phyloP scores from a whole-genome alignment of 2,888 invertebrate species.

The Adineta ricciae region DNA sequence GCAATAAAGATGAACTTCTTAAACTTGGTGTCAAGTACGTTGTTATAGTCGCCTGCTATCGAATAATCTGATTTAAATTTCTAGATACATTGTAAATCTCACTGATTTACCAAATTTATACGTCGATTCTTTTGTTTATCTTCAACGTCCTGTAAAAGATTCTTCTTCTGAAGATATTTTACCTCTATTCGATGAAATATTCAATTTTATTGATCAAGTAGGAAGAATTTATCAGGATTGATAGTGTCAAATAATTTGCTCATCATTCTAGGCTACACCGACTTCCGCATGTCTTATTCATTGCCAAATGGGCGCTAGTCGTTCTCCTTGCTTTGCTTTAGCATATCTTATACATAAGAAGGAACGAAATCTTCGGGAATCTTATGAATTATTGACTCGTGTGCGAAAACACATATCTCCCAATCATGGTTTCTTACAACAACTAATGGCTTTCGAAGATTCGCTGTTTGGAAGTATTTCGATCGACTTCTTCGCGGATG shows the following conservation, averaged over 20 bases:
- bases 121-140: background rate
- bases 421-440: conserved; percentile 6
- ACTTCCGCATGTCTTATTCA: conserved; percentile 7
- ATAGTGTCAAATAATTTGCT: background rate
- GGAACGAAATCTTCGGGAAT: conserved; percentile 6
- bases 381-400: conserved; percentile 1
- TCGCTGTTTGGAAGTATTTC: conserved; percentile 16
- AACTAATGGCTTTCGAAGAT: conserved; percentile 17
- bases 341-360: conserved; percentile 10
- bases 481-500: background rate
- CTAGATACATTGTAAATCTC: background rate
- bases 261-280: background rate
- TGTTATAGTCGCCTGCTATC: background rate
- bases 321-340: conserved; percentile 13
- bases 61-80: background rate
- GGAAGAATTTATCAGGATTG: background rate
- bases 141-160: conserved; percentile 8
- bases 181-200: background rate
- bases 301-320: background rate
- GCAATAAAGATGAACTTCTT: conserved; percentile 1
- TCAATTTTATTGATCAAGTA: conserved; percentile 20
- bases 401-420: background rate
- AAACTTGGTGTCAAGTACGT: conserved; percentile 18
- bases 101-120: conserved; percentile 20
- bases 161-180: conserved; percentile 19